These are phyloP conservation scores for Leguminivora glycinivorella DNA, from an alignment of 1,140 invertebrate genomes.

Conservation along the genomic window DNA sequence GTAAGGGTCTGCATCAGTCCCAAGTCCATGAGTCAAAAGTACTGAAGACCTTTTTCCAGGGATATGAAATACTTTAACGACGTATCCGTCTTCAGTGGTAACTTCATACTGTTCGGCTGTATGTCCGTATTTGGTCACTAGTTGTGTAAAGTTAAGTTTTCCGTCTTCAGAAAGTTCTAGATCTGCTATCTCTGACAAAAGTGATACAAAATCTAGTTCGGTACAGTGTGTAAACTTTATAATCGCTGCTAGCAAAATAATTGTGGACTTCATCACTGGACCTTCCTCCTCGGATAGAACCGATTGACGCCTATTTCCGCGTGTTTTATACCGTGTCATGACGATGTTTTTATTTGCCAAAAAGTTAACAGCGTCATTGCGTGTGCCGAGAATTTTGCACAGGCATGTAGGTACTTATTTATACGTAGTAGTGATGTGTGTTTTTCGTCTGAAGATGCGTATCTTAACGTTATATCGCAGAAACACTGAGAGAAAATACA, in stretches of 20 bases:
- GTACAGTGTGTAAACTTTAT: neutral
- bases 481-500: no score
- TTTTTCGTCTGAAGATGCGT: no score
- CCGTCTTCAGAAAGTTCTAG: neutral
- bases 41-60: neutral
- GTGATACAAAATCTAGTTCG: neutral
- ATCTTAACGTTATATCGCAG: no score
- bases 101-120: neutral
- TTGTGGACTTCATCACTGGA: neutral
- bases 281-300: neutral
- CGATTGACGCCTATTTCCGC: neutral
- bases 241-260: neutral
- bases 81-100: neutral
- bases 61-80: neutral
- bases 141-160: constrained; percentile 8
- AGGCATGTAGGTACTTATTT: no score
- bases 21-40: neutral
- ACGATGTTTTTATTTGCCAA: neutral
- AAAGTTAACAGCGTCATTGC: neutral
- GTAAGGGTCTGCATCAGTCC: neutral
- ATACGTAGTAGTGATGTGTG: no score
- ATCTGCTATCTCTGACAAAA: neutral
- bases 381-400: no score
- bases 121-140: constrained; percentile 6
- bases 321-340: neutral